phyloP scores from a whole-genome alignment of 1,140 invertebrate genomes.

The Acromyrmex charruanus region DNA sequence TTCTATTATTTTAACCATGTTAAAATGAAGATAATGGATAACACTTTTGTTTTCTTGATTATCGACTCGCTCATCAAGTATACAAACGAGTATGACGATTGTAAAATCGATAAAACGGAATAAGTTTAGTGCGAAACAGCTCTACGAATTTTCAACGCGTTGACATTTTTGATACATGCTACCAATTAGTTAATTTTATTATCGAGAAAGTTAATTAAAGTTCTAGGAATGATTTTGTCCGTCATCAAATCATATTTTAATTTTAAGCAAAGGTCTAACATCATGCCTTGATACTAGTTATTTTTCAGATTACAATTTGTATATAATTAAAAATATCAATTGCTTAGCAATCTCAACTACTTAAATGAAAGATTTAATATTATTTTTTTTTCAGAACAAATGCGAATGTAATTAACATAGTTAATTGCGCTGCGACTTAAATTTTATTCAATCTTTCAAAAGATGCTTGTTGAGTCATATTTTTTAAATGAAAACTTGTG shows the following conservation, averaged over 20 bases:
- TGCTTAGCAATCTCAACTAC: conserved; percentile 8
- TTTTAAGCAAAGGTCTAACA: not conserved
- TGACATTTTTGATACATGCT: not conserved
- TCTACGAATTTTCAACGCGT: conserved; percentile 9
- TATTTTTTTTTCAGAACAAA: conserved; percentile 10
- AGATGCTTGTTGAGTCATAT: conserved; percentile 12
- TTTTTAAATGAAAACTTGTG: conserved; percentile 13
- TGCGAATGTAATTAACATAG: conserved; percentile 26
- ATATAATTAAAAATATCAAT: conserved; percentile 36
- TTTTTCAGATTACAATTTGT: not conserved
- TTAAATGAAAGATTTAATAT: conserved; percentile 13
- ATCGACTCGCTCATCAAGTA: conserved; percentile 3
- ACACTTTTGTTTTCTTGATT: conserved; percentile 49
- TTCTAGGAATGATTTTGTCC: not conserved
- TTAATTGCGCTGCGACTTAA: conserved; percentile 21
- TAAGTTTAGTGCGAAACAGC: not conserved
- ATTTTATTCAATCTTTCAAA: conserved; percentile 27
- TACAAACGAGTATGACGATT: not conserved
- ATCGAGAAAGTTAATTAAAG: not conserved
- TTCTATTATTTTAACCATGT: conserved; percentile 6
- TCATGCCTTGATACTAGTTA: not conserved
- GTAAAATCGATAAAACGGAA: conserved; percentile 40
- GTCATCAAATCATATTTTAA: not conserved
- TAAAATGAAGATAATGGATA: conserved; percentile 63
- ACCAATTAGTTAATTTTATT: conserved; percentile 28